These are phyloP conservation scores for Percopsis transmontana DNA, from an alignment of 2,113 vertebrate species.

Conservation along the genomic window DNA sequence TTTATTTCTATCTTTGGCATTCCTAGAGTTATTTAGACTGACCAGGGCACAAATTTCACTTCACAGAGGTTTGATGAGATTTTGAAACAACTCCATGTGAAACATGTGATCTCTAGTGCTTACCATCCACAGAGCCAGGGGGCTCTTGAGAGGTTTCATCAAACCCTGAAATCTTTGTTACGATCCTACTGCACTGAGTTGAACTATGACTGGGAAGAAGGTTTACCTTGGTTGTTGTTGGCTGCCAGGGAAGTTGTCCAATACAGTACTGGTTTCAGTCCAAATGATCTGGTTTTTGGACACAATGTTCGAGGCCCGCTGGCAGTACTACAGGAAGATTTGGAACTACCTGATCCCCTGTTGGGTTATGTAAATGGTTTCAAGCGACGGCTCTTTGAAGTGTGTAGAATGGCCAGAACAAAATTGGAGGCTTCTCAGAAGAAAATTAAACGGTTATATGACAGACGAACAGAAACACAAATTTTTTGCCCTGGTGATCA, in stretches of 20 bases:
- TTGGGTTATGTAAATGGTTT: constrained; percentile 2
- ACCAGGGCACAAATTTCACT: constrained; percentile 3
- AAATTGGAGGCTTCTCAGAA: neutral
- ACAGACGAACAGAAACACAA: neutral
- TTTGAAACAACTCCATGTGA: neutral
- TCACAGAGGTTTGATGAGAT: constrained; percentile 8
- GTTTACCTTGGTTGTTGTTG: neutral
- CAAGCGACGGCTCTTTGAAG: neutral
- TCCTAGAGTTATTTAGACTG: constrained; percentile 6
- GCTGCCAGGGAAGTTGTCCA: neutral
- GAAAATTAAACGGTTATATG: neutral
- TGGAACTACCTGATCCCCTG: neutral
- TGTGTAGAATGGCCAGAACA: neutral
- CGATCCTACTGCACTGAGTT: neutral
- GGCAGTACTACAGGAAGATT: neutral
- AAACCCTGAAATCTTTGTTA: neutral
- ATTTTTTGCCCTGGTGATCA: neutral
- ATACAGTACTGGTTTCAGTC: constrained; percentile 9
- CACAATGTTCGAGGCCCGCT: neutral
- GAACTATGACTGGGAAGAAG: neutral
- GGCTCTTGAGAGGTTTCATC: neutral
- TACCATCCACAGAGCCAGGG: constrained; percentile 3
- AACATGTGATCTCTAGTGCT: neutral
- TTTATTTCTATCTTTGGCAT: constrained; percentile 8
- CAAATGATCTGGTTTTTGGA: constrained; percentile 1